Base-by-base conservation (phyloP, 2,113 vertebrate species). In the Cephalopterus ornatus region DNA sequence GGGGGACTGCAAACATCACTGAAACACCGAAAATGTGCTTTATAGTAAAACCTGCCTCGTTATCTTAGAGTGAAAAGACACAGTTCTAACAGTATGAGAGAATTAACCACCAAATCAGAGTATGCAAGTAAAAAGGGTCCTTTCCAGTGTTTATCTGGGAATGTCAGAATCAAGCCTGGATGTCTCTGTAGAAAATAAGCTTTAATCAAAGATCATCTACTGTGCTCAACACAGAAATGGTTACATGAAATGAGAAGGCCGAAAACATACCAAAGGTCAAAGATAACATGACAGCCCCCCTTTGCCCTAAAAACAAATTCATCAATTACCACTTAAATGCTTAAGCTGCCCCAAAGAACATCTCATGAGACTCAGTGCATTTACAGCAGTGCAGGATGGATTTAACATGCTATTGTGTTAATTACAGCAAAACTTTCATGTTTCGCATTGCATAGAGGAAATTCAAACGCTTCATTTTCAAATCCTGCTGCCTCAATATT, bases 1-100 rank as follows among this genome's bases (percentile, higher is more conserved):
- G 41, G 27, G 11, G 61, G 11, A 16, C 61, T 4, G 49, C 24
- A 10, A 14, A 52, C 56, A 18, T 1, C 8, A 53, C 67, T 1
- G 49, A 8, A 67, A 49, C 2, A 30, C 0, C 4, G n/a, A 14
- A 72, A 75, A 52, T 0, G 8, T 0, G 0, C 52, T 30, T 33
- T 2, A 24, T 2, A 47, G 14, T 1, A 33, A 70, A 79, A 4
- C 18, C 19, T 7, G n/a, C 14, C 55, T 55, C 18, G 7, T 44
- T 37, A 37, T 27, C 46, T 42, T 7, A 10, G 18, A 24, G 26
- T 20, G 47, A 37, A 53, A 73, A 74, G 10, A 33, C 33, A n/a
- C 44, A n/a, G 1, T 32, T 85, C 30, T 42, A n/a, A 37, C 32
- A 39, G 55, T 2, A 19, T 14, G n/a, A 23, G 52, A 26, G 24